Base-by-base conservation (phyloP, 2,888 invertebrate species). In the Diabrotica balteata region DNA sequence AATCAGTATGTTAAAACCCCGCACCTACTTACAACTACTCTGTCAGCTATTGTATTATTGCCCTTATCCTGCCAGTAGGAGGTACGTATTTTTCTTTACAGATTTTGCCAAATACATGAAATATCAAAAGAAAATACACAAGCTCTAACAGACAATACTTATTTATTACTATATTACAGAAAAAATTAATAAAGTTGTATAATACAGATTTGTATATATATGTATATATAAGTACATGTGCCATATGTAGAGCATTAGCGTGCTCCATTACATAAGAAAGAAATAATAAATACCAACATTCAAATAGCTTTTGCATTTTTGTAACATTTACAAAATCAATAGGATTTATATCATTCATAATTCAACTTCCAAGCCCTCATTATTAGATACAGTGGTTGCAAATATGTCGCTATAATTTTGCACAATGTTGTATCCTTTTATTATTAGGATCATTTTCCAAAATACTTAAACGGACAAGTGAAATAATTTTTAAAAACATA, bases 91-190 rank as follows among this genome's bases (percentile, higher is more conserved):
- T 32, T 32, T 32, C 32, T 4, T 32, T 32, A 32, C 32, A 32
- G 5, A 32, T 4, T 32, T 32, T 32, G 4, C 5, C 32, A 32
- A 32, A 32, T 32, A 32, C 4, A 32, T 32, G 4, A 32, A 32
- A 32, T 52, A 54, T 54, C 22, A 43, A 17, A 54, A 58, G 50
- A 51, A 58, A 47, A 54, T 10, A 17, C 44, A 6, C 45, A 17
- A 46, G 49, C 45, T 62, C 66, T 62, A 82, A 82, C 82, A 82
- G 81, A 80, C 80, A 81, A 82, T 81, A 81, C 80, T 81, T 81
- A 81, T 82, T 79, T 80, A 81, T 78, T 80, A 80, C 79, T 81
- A 81, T 81, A 79, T 79, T 81, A 81, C 81, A 81, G 76, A 78
- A 77, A 75, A 78, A 74, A 77, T 74, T 68, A 71, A 69, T 69